Base-by-base conservation (phyloP, 2,113 vertebrate species). In the Neofelis nebulosa region DNA sequence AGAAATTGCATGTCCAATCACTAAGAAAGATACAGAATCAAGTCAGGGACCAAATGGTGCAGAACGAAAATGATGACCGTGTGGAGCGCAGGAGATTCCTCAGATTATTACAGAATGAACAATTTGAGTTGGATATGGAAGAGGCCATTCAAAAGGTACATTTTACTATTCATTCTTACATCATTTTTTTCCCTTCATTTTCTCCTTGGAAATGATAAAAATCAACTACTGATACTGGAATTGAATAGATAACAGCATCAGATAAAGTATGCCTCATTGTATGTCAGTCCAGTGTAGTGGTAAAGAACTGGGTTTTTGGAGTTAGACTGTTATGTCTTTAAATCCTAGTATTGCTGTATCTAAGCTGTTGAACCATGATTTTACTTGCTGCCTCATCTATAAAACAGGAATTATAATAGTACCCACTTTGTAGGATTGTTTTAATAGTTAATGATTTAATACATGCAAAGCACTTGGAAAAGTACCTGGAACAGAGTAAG, bases 61-160 rank as follows among this genome's bases (percentile, higher is more conserved):
- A 89, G 21, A 71, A 99, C 41, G 95, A 96, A 92, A 98, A 89
- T 4, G 99, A 99, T 82, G 98, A 99, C 21, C 97, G 96, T 1
- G 73, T 97, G 0, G 99, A 99, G 52, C 98, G 74, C 80, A 99
- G 95, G 98, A 97, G 98, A 5, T 93, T 98, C 52, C 96, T 98
- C 63, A 97, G 98, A 23, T 95, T 98, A 76, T 66, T 99, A 89
- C 99, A 99, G 52, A 97, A 99, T 19, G 99, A 99, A 91, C 98
- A 99, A 29, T 96, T 96, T 12, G 99, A 99, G 95, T 98, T 97
- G 91, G 98, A 98, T 41, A 97, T 99, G 50, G 99, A 99, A 95
- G 99, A 99, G 73, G 98, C 99, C 31, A 96, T 99, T 93, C 73
- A 98, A 16, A 98, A 99, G 98, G 99, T 99, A 96, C 96, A 94